Evolutionary conservation across 2,113 vertebrate genomes (phyloP), one percentile per base, ranked within the genome.

Genomic region (Chamaetylas fuelleborni): DNA sequence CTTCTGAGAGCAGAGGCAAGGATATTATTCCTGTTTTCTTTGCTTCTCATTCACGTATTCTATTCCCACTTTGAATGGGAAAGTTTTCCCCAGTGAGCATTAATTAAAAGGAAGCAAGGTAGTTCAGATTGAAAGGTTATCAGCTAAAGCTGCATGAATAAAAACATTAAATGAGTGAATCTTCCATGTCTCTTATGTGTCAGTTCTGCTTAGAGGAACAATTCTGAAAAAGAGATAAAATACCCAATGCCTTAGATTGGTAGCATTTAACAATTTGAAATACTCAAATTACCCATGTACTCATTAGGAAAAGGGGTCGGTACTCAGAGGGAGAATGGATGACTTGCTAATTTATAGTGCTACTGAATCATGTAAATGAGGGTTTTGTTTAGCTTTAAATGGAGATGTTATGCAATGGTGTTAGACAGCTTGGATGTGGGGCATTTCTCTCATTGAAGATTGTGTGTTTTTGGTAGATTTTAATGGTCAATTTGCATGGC

Each of bases 21-120:
- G 67, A 25, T 65, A 18, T 57, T 65, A 57, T n/a, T 90, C 22
- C 31, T 81, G 38, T 29, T 78, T 58, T 66, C 8, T 73, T 89
- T 84, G 26, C 51, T 54, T 78, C 51, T 86, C 20, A 22, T 71
- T 42, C 19, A 20, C 0, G 0, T 47, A 13, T 67, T 85, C 64
- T 84, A 47, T 88, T 45, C 43, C 19, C 38, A 31, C 29, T 84
- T 69, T 0, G 6, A 77, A 54, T 45, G 38, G 60, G 19, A 83
- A 40, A 45, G 23, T 20, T 88, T 80, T 93, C 60, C 40, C 43
- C 22, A 45, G 40, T 5, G 8, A 80, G 13, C 1, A 1, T 64
- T 89, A 92, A 81, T 92, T 93, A 64, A 81, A 73, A 89, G 40
- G 29, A 82, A 92, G 71, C 19, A 57, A 84, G 43, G n/a, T 81